A percentile compares a stretch with the other conserved stretches of the same genome.
Evolutionary conservation across 1,140 invertebrate genomes (phyloP).

Genomic region (Spodoptera frugiperda): DNA sequence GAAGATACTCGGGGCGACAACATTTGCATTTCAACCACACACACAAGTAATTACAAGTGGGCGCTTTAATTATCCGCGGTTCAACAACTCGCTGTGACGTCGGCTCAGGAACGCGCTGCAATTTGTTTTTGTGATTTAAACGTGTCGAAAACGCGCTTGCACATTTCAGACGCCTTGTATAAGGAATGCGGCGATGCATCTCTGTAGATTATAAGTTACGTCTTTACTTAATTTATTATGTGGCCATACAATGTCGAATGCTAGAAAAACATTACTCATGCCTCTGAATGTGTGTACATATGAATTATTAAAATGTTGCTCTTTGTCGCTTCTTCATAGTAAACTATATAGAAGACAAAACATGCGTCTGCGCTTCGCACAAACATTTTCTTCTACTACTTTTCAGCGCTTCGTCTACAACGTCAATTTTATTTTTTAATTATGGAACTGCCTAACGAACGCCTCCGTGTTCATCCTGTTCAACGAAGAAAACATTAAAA

Average conservation of each 20-base stretch:
- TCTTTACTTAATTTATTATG: slow-evolving; percentile 43
- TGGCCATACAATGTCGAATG: slow-evolving; percentile 25
- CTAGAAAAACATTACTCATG: slow-evolving; percentile 39
- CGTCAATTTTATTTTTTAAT: slow-evolving; percentile 85
- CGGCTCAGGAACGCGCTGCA: slow-evolving; percentile 68
- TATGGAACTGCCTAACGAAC: slow-evolving; percentile 82
- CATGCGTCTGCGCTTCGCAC: slow-evolving; percentile 22
- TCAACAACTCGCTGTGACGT: slow-evolving; percentile 65
- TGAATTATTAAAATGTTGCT: slow-evolving; percentile 38
- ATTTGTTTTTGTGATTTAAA: slow-evolving; percentile 81
- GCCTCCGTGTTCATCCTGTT: slow-evolving; percentile 56
- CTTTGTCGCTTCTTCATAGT: slow-evolving; percentile 32
- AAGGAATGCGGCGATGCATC: slow-evolving; percentile 7
- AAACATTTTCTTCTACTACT: slow-evolving; percentile 47
- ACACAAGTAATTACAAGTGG: slow-evolving; percentile 78
- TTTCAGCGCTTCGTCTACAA: slow-evolving; percentile 74
- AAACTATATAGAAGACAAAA: slow-evolving; percentile 19
- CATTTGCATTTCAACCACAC: slow-evolving; percentile 83
- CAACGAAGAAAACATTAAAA: slow-evolving; percentile 44
- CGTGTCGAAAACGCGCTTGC: slow-evolving; percentile 51
- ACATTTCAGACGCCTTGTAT: slow-evolving; percentile 32
- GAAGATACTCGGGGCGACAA: slow-evolving; percentile 81
- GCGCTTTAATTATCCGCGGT: slow-evolving; percentile 80
- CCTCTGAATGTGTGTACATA: slow-evolving; percentile 25
- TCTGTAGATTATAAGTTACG: slow-evolving; percentile 22